Evolutionary conservation across 2,888 invertebrate species (phyloP).

Genomic region (Celastrina argiolus): DNA sequence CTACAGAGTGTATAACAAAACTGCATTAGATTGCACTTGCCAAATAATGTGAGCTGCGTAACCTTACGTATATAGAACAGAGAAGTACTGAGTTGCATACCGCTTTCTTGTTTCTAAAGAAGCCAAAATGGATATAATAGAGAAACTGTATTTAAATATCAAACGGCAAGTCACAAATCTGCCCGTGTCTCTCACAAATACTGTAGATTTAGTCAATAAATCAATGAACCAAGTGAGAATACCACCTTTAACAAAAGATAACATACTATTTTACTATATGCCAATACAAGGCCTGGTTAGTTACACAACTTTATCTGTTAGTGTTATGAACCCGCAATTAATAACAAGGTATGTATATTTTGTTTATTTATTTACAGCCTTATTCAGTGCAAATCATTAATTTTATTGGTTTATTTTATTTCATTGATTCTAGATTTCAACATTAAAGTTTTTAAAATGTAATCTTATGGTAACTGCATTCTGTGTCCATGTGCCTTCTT

Average conservation of each 20-base stretch:
- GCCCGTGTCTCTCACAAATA: slow-evolving; percentile 54
- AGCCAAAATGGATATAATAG: slow-evolving; percentile 59
- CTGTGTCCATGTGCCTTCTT: too few species aligned
- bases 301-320: slow-evolving; percentile 87
- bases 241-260: slow-evolving; percentile 84
- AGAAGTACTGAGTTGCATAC: slow-evolving; percentile 19
- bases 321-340: slow-evolving; percentile 90
- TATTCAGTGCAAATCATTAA: too few species aligned
- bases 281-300: slow-evolving; percentile 86
- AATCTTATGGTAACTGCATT: too few species aligned
- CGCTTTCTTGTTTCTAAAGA: neutral
- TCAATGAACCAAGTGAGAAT: slow-evolving; percentile 63
- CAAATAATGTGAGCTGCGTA: slow-evolving; percentile 67
- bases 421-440: too few species aligned
- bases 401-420: too few species aligned
- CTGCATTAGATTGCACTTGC: slow-evolving; percentile 49
- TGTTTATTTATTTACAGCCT: too few species aligned
- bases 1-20: neutral
- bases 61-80: slow-evolving; percentile 36
- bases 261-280: slow-evolving; percentile 85
- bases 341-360: slow-evolving; percentile 82
- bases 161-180: slow-evolving; percentile 50
- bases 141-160: slow-evolving; percentile 56
- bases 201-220: slow-evolving; percentile 59
- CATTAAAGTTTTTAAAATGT: too few species aligned